These are phyloP conservation scores for Quiscalus mexicanus DNA, from an alignment of 2,113 vertebrate genomes.

Conservation along the genomic window DNA sequence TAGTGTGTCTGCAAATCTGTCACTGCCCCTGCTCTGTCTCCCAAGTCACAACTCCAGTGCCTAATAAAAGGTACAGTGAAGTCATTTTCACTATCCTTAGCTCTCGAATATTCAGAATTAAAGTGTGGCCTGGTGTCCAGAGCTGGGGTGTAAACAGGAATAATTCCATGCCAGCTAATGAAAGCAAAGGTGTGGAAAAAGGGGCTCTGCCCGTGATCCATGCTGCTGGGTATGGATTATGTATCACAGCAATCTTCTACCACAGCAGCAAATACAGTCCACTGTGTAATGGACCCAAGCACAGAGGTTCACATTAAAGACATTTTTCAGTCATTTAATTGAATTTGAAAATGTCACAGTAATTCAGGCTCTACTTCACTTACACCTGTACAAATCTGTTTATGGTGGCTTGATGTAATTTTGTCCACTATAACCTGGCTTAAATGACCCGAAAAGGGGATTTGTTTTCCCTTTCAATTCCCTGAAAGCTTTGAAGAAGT, in stretches of 20 bases:
- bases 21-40: constrained; percentile 26
- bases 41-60: neutral
- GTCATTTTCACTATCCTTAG: constrained; percentile 2
- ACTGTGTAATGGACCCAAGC: neutral
- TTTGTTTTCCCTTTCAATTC: neutral
- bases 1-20: constrained; percentile 29
- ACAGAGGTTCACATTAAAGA: neutral
- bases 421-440: neutral
- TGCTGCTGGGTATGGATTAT: neutral
- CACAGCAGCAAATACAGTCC: neutral
- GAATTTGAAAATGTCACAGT: constrained; percentile 20
- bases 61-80: constrained; percentile 29
- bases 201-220: neutral
- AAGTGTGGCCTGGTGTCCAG: neutral
- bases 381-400: constrained; percentile 51
- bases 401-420: constrained; percentile 30
- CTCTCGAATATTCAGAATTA: constrained; percentile 25
- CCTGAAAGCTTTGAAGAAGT: neutral
- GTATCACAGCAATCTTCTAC: neutral
- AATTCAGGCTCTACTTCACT: constrained; percentile 34
- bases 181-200: neutral
- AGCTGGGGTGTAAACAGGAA: neutral
- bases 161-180: neutral
- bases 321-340: constrained; percentile 52
- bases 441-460: neutral